Evolutionary conservation across 2,888 invertebrate species (phyloP).

Genomic region (Micoletzkya japonica): DNA sequence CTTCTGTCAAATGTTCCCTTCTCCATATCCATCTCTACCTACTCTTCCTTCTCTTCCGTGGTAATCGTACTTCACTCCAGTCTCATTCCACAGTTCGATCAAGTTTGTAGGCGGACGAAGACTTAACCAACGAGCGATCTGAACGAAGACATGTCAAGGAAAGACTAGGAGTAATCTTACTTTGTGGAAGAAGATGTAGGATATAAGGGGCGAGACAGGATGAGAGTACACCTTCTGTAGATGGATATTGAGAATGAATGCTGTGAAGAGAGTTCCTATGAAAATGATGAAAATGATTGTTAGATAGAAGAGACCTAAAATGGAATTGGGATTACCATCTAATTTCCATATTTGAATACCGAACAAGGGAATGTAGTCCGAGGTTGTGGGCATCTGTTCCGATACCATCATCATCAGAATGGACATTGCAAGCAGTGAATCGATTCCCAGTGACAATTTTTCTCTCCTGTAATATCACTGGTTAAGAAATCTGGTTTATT

Average conservation of each 20-base stretch:
- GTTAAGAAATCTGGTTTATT: background rate
- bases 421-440: slow-evolving; percentile 66
- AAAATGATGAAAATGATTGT: slow-evolving; percentile 62
- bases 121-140: slow-evolving; percentile 53
- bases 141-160: background rate
- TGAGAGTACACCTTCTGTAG: slow-evolving; percentile 60
- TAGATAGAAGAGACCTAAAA: slow-evolving; percentile 55
- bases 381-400: slow-evolving; percentile 68
- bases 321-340: background rate
- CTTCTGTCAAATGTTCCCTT: no score
- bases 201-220: slow-evolving; percentile 58
- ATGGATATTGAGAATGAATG: slow-evolving; percentile 62
- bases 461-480: slow-evolving; percentile 51
- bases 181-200: slow-evolving; percentile 60
- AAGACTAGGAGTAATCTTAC: slow-evolving; percentile 21
- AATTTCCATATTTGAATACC: slow-evolving; percentile 33
- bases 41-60: no score
- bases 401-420: slow-evolving; percentile 68
- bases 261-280: slow-evolving; percentile 62
- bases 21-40: background rate
- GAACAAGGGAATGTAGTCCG: slow-evolving; percentile 60
- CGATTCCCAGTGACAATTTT: slow-evolving; percentile 61
- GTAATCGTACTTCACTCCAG: slow-evolving; percentile 33
- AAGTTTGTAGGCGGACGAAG: slow-evolving; percentile 58
- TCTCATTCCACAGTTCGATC: slow-evolving; percentile 58